Evolutionary conservation across 2,113 vertebrate genomes (phyloP), one percentile per base, ranked within the genome.

Genomic region (Crocuta crocuta): DNA sequence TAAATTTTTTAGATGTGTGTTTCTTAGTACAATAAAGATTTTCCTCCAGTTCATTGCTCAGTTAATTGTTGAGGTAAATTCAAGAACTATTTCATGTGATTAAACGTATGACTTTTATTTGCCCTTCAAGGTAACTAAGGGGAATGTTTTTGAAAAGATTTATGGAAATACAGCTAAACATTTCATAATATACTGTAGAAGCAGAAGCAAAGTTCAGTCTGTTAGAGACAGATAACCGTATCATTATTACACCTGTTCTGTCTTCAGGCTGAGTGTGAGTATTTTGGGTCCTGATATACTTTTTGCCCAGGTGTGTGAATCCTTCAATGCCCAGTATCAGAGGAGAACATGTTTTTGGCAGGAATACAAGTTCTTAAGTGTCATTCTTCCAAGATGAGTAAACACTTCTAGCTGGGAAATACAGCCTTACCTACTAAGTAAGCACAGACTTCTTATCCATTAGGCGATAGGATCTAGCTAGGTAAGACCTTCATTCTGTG

Each of bases 81-180:
- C 4, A 3, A 0, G 12, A 85, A 80, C 74, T 87, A 4, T 87
- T 83, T 95, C 6, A 81, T 74, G 80, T 83, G 35, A 48, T 76
- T 94, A 88, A 74, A 35, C 1, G 31, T 50, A 45, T 35, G 17
- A 63, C 0, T 94, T 93, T 83, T 26, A 80, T 89, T 92, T 92
- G 4, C 17, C 5, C 19, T 89, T 81, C 43, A 89, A 79, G 50
- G 24, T 73, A 48, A 31, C 33, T 48, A 65, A 96, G 80, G 28
- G 45, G 7, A 84, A 50, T 10, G 0, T 31, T 74, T 83, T 70
- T 89, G 5, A 92, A 82, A 24, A 70, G 12, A 55, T 81, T 94
- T 55, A 1, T 79, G 6, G 68, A 85, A 95, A 79, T 48, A 85
- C 9, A 93, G 84, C 31, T 95, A 58, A 85, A 84, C 15, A 10